These are phyloP conservation scores for Notarius quadriscutis DNA, from an alignment of 2,113 vertebrate species.

Conservation along the genomic window DNA sequence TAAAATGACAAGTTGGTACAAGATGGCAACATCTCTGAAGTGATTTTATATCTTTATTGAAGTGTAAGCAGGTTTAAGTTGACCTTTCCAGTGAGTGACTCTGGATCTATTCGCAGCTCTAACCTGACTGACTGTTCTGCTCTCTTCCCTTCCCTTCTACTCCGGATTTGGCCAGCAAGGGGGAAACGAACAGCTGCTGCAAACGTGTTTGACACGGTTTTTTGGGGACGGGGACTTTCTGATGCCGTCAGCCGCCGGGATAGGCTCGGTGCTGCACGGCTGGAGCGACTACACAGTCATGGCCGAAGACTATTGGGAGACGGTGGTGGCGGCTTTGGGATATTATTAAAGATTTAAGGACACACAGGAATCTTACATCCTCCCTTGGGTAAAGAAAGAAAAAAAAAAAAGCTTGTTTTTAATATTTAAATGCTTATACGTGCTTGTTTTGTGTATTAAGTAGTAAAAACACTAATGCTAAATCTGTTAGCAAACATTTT, in stretches of 20 bases:
- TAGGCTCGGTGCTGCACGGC: constrained; percentile 21
- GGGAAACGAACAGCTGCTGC: constrained; percentile 53
- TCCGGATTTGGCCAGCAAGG: constrained; percentile 55
- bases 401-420: neutral
- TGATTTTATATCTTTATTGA: neutral
- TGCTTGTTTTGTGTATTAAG: neutral
- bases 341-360: constrained; percentile 53
- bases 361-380: constrained; percentile 52
- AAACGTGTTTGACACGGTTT: constrained; percentile 51
- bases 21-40: neutral
- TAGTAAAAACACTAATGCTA: neutral
- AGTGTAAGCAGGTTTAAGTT: constrained; percentile 20
- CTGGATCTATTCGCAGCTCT: constrained; percentile 61
- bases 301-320: constrained; percentile 66
- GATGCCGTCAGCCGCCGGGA: constrained; percentile 50
- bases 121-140: constrained; percentile 34
- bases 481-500: neutral
- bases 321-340: constrained; percentile 47
- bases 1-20: neutral
- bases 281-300: constrained; percentile 50
- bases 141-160: constrained; percentile 36
- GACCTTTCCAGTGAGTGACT: constrained; percentile 54
- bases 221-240: constrained; percentile 17
- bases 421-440: neutral
- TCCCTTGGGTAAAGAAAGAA: constrained; percentile 45